Base-by-base conservation (phyloP, 2,888 invertebrate species). In the Eupithecia subumbrata region DNA sequence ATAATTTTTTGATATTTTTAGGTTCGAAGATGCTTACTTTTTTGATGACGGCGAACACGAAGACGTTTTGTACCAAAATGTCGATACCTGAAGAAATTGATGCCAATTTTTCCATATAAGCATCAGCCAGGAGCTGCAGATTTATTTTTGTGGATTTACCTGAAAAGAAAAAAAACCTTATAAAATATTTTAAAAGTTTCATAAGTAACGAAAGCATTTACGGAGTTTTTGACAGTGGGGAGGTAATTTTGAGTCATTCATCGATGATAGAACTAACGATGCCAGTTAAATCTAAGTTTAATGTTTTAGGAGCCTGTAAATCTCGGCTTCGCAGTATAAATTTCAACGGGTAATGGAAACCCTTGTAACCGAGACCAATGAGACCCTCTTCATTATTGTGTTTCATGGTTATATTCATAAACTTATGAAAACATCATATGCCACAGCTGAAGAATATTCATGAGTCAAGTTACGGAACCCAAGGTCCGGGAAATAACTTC, bases 201-300 rank as follows among this genome's bases (percentile, higher is more conserved):
- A 25, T 2, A 30, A 30, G 60, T 60, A 25, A 60, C 12, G 25
- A 5, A 60, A 5, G 22, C 22, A 25, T 60, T 60, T 12, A 25
- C 22, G 5, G 60, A 60, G 22, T 60, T 25, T 25, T 60, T 60
- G 60, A 14, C 25, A 12, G 60, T 25, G 25, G 60, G 25, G 5
- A 22, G 5, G 5, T 60, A 5, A 60, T 60, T 25, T 25, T 60
- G 60, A 60, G 60, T 60, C 60, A 72, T 70, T 76, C 67, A 63
- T 64, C 68, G 76, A 74, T 74, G 66, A 74, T 68, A 48, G 74
- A 56, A 66, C 52, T 77, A 52, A 63, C 75, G 67, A 75, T 68
- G 70, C 43, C 71, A 71, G 74, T 87, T 84, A 83, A 85, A 85
- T 83, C 82, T 82, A 87, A 89, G 90, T 89, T 89, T 89, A 90